These are phyloP conservation scores for Paramormyrops hopkinsi DNA, from an alignment of 2,797 vertebrate genomes.

Conservation along the genomic window DNA sequence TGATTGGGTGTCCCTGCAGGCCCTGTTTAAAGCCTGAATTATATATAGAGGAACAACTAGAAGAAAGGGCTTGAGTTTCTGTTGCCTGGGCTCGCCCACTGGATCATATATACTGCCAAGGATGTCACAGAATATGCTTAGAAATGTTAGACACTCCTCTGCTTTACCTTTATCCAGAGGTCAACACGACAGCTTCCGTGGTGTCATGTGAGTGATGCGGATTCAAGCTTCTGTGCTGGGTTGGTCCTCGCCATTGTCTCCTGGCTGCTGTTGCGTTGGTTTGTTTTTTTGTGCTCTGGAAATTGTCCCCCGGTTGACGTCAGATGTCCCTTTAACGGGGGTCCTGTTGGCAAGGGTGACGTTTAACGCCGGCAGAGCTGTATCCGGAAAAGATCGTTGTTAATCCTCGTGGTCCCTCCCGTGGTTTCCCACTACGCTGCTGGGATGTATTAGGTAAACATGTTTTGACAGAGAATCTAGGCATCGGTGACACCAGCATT, in stretches of 20 bases:
- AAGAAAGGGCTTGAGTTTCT: constrained; percentile 8
- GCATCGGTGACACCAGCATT: neutral
- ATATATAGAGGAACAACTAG: constrained; percentile 6
- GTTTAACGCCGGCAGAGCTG: neutral
- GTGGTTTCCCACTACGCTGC: neutral
- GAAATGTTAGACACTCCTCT: neutral
- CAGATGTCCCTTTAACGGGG: neutral
- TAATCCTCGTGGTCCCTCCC: neutral
- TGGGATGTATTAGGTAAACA: neutral
- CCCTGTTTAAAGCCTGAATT: constrained; percentile 11
- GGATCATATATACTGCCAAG: neutral
- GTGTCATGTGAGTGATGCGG: neutral
- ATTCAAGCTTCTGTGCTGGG: neutral
- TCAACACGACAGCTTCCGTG: neutral
- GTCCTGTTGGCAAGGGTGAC: neutral
- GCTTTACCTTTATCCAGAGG: neutral
- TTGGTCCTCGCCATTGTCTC: neutral
- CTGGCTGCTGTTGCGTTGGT: neutral
- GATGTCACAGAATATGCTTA: neutral
- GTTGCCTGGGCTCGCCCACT: neutral
- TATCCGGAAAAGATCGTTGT: neutral
- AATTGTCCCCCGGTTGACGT: neutral
- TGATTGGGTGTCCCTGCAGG: neutral
- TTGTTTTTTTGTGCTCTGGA: neutral
- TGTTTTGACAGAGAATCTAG: neutral